These are phyloP conservation scores for Brachyrhaphis roseni DNA, from an alignment of 2,797 vertebrate species.

Conservation along the genomic window DNA sequence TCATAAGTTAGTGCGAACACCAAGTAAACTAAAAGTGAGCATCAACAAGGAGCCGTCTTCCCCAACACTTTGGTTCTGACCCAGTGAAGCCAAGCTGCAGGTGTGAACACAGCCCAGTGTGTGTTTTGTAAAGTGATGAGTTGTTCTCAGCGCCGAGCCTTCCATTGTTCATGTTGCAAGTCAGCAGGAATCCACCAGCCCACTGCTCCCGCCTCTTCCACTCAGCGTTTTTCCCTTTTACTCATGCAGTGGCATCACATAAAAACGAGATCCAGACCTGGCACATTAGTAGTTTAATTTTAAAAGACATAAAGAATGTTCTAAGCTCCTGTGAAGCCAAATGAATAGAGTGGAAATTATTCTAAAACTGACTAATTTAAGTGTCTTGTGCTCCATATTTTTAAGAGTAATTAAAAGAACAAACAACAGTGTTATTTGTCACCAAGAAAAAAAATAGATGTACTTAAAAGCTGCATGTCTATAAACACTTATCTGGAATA, in stretches of 20 bases:
- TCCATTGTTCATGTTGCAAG: slow-evolving; percentile 43
- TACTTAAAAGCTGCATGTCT: slow-evolving; percentile 31
- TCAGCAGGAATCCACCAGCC: slow-evolving; percentile 44
- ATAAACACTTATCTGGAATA: slow-evolving; percentile 55
- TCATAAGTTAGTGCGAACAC: slow-evolving; percentile 12
- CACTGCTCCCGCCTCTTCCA: slow-evolving; percentile 5
- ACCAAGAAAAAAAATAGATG: slow-evolving; percentile 9
- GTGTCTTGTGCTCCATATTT: not conserved
- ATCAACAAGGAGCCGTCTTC: slow-evolving; percentile 23
- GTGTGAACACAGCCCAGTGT: slow-evolving; percentile 27
- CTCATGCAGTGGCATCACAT: not conserved
- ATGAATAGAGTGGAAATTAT: not conserved
- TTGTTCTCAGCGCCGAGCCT: slow-evolving; percentile 36
- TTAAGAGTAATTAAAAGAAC: slow-evolving; percentile 2
- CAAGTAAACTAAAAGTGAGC: slow-evolving; percentile 29
- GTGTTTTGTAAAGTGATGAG: slow-evolving; percentile 27
- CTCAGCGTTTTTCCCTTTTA: not conserved
- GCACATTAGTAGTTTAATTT: not conserved
- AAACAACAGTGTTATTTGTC: slow-evolving; percentile 38
- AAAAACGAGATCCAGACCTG: not conserved
- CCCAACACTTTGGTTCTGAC: slow-evolving; percentile 15
- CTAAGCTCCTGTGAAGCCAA: not conserved
- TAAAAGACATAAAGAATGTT: not conserved
- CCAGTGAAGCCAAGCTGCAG: slow-evolving; percentile 21
- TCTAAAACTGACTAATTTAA: not conserved